These are phyloP conservation scores for Uria aalge DNA, from an alignment of 2,113 vertebrate species.

Conservation along the genomic window DNA sequence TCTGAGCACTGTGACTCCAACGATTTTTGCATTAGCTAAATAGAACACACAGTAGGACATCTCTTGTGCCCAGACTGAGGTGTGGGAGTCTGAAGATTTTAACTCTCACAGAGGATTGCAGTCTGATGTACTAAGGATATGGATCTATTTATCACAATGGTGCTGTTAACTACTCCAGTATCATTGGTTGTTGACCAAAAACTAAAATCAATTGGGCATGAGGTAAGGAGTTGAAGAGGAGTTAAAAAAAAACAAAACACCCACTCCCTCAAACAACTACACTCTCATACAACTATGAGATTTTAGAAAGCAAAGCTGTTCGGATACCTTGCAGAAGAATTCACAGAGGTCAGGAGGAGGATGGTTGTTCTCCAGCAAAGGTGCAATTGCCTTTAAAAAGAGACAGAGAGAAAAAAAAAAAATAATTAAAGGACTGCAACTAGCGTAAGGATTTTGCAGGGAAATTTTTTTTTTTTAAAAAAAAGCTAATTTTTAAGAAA, in stretches of 20 bases:
- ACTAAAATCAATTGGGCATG: neutral
- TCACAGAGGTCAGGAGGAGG: slow-evolving; percentile 98
- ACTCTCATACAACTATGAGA: neutral
- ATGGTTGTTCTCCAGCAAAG: slow-evolving; percentile 98
- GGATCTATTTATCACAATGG: neutral
- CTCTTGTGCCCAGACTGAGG: neutral
- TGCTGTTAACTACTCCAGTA: neutral
- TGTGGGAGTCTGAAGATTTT: neutral
- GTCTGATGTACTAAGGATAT: neutral
- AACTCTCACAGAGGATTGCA: neutral
- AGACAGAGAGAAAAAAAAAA: neutral
- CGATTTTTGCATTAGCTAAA: neutral
- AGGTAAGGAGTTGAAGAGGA: neutral
- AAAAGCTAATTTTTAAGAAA: neutral
- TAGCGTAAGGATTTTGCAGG: neutral
- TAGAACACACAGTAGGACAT: neutral
- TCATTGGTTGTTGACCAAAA: neutral
- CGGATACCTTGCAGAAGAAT: slow-evolving; percentile 98
- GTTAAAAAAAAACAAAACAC: neutral
- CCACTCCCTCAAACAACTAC: neutral
- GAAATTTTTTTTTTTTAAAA: neutral
- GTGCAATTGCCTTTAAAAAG: slow-evolving; percentile 89
- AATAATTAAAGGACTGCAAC: neutral
- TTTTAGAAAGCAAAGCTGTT: neutral
- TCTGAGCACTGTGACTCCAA: neutral